These are phyloP conservation scores for Tiliacea aurago DNA, from an alignment of 2,888 invertebrate species.

Conservation along the genomic window DNA sequence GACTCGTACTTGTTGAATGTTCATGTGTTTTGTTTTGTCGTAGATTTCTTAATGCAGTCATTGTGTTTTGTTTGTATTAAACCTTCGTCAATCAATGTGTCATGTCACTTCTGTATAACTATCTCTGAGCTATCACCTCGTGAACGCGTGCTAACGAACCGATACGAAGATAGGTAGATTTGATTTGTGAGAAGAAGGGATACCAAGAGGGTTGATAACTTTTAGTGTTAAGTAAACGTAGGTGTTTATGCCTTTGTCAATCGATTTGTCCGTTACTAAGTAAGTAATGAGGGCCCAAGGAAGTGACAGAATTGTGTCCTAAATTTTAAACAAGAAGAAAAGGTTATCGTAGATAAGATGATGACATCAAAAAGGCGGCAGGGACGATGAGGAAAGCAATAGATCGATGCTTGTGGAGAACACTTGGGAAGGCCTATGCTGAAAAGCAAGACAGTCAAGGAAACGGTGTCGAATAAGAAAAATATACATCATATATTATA, in stretches of 20 bases:
- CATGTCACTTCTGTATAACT: background rate
- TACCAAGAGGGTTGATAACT: background rate
- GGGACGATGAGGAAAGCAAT: background rate
- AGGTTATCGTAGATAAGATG: background rate
- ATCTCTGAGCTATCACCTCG: background rate
- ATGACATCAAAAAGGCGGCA: background rate
- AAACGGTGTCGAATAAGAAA: background rate
- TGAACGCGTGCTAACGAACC: background rate
- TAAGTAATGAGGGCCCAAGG: background rate
- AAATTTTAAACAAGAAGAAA: background rate
- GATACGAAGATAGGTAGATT: background rate
- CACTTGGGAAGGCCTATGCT: background rate
- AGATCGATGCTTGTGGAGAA: background rate
- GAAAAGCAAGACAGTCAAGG: background rate
- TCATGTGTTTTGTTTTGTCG: background rate
- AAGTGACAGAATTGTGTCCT: background rate
- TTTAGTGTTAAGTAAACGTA: background rate
- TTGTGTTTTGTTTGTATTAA: background rate
- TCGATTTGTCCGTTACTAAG: background rate
- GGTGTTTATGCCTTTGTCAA: background rate
- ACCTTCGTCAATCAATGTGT: slow-evolving; percentile 16
- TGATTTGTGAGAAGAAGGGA: background rate
- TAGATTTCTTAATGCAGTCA: background rate
- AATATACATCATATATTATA: background rate
- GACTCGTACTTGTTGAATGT: background rate